These are phyloP conservation scores for Myiothlypis coronata DNA, from an alignment of 2,797 vertebrate species.

Conservation along the genomic window DNA sequence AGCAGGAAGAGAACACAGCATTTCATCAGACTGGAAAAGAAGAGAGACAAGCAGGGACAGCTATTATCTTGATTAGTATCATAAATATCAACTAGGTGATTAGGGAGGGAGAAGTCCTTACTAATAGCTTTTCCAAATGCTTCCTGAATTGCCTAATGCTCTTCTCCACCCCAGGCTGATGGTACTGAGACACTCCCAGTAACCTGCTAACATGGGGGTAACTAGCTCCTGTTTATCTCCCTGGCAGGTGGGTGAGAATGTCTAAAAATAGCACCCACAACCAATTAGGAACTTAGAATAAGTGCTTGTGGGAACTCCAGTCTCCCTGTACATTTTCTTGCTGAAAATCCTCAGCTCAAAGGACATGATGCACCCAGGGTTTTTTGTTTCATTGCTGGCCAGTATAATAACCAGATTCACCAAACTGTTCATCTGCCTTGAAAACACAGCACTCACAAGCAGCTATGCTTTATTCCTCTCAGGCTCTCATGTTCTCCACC, in stretches of 20 bases:
- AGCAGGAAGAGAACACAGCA: neutral
- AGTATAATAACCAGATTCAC: neutral
- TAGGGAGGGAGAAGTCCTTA: neutral
- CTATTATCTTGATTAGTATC: neutral
- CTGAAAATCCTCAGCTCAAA: neutral
- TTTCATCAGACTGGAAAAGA: neutral
- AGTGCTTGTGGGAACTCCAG: neutral
- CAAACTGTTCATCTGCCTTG: neutral
- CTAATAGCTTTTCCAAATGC: neutral
- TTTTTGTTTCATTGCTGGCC: neutral
- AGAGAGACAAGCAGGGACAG: neutral
- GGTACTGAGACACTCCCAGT: neutral
- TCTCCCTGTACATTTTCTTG: neutral
- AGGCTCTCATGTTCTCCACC: neutral
- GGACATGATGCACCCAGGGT: fast-evolving
- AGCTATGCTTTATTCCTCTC: neutral
- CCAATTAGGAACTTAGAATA: neutral
- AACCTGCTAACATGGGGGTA: neutral
- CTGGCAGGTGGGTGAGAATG: neutral
- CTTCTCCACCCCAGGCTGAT: neutral
- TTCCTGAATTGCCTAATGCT: neutral
- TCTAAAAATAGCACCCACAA: neutral
- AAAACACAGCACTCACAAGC: neutral
- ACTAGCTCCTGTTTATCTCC: neutral
- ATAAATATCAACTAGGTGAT: neutral